Evolutionary conservation across 2,113 vertebrate genomes (phyloP), one percentile per base, ranked within the genome.

Genomic region (Tringa solitaria): DNA sequence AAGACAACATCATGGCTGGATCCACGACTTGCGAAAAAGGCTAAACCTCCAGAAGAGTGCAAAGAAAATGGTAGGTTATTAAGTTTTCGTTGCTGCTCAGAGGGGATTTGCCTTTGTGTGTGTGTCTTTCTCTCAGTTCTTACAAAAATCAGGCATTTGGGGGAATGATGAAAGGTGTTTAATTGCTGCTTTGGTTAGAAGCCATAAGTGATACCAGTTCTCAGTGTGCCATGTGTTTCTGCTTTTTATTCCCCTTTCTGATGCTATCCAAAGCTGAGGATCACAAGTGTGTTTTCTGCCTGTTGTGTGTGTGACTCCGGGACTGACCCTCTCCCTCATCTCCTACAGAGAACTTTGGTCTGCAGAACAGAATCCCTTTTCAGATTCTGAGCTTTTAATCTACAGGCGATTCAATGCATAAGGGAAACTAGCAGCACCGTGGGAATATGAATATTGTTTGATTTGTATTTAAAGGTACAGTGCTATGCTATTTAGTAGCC

Each of bases 1-100:
- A 99, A 99, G 99, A 99, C 99, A 95, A 99, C 99, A 97, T 99
- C 99, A 98, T 99, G 99, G 99, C 98, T 99, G 98, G 99, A 99
- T 98, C 99, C 99, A 92, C 98, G 99, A 97, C 98, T 99, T 96
- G 99, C 99, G 97, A 99, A 99, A 98, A 99, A 99, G 98, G 99
- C 99, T 96, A 99, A 99, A 97, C 99, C 99, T 94, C 99, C 99
- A 54, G 99, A 99, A 98, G 99, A 99, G 98, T 99, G 99, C 99
- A 99, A 99, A 98, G 99, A 99, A 98, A 99, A 99, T 97, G 99
- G 99, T 99, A 98, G 98, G 99, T 98, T 95, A 95, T 98, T 98
- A 97, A 97, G 97, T 98, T 98, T 97, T 97, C 90, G 26, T 98
- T 80, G 76, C 96, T 90, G 86, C 90, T 97, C 89, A 32, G 81